A percentile compares a stretch with the other conserved stretches of the same genome.
phyloP scores from a whole-genome alignment of 2,888 invertebrate species.

The Ligdia adustata region DNA sequence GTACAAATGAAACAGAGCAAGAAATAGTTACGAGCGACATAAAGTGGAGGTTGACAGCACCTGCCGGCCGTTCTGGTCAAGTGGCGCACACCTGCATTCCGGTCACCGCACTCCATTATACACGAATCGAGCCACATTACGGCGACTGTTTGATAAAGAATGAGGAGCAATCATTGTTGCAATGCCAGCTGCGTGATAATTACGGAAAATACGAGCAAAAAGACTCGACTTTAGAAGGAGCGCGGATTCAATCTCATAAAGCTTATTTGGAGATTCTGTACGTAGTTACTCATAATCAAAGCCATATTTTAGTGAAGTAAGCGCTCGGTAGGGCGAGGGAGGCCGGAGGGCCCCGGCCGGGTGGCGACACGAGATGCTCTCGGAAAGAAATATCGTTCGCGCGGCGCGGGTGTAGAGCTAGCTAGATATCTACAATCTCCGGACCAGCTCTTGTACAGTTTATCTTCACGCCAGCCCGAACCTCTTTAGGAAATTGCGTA shows the following conservation, averaged over 20 bases:
- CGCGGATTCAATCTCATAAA: slow-evolving; percentile 48
- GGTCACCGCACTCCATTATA: slow-evolving; percentile 22
- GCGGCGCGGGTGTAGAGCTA: no score
- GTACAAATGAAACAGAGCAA: slow-evolving; percentile 40
- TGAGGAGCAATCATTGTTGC: slow-evolving; percentile 9
- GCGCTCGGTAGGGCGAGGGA: slow-evolving; percentile 30
- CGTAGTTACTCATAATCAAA: slow-evolving; percentile 65
- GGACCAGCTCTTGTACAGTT: slow-evolving; percentile 58
- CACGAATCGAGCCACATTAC: slow-evolving; percentile 14
- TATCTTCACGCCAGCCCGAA: slow-evolving; percentile 56
- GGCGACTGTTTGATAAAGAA: slow-evolving; percentile 10
- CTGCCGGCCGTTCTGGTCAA: slow-evolving; percentile 56
- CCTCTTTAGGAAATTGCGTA: slow-evolving; percentile 75
- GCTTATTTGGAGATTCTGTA: slow-evolving; percentile 52
- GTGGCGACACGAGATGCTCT: slow-evolving; percentile 46
- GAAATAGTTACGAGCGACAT: slow-evolving; percentile 21
- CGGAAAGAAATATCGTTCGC: slow-evolving; percentile 52
- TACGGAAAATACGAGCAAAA: slow-evolving; percentile 12
- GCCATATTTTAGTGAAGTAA: slow-evolving; percentile 54
- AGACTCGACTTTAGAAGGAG: slow-evolving; percentile 38
- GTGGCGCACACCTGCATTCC: slow-evolving; percentile 37
- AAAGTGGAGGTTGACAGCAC: slow-evolving; percentile 33
- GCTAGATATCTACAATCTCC: slow-evolving; percentile 69
- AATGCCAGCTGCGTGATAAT: slow-evolving; percentile 13
- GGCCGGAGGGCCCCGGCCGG: slow-evolving; percentile 26